These are phyloP conservation scores for Oreohelix idahoensis DNA, from an alignment of 1,140 invertebrate species.

Conservation along the genomic window DNA sequence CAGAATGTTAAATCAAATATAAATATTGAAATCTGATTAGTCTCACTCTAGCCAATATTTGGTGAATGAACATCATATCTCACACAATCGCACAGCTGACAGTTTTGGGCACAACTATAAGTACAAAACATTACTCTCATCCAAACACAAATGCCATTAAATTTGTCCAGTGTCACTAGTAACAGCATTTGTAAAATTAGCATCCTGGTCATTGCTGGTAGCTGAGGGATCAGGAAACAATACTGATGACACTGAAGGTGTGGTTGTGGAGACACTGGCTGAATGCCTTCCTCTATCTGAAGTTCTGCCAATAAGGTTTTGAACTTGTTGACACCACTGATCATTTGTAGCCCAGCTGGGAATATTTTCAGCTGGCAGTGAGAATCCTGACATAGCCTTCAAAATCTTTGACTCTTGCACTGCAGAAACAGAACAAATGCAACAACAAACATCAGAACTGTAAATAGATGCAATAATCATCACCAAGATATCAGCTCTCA, in stretches of 20 bases:
- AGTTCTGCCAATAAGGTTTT: background rate
- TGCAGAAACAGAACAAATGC: too few species aligned
- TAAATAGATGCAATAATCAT: too few species aligned
- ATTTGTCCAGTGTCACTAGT: background rate
- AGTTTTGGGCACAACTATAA: too few species aligned
- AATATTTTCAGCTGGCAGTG: constrained; percentile 56
- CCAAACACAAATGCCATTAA: background rate
- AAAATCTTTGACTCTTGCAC: constrained; percentile 58
- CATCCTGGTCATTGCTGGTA: background rate
- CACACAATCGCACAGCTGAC: too few species aligned
- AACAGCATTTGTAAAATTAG: background rate
- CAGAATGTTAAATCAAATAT: too few species aligned
- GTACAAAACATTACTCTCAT: too few species aligned
- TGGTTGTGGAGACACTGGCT: background rate
- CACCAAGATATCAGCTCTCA: too few species aligned
- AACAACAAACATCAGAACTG: background rate
- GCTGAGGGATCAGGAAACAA: background rate
- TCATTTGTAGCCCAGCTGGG: constrained; percentile 64
- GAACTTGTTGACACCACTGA: constrained; percentile 56
- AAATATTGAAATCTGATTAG: too few species aligned
- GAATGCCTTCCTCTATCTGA: background rate
- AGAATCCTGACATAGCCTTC: constrained; percentile 63
- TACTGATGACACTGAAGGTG: background rate
- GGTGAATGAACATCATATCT: too few species aligned
- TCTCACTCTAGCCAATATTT: too few species aligned